phyloP scores from a whole-genome alignment of 2,797 vertebrate genomes.

The Choloepus didactylus region DNA sequence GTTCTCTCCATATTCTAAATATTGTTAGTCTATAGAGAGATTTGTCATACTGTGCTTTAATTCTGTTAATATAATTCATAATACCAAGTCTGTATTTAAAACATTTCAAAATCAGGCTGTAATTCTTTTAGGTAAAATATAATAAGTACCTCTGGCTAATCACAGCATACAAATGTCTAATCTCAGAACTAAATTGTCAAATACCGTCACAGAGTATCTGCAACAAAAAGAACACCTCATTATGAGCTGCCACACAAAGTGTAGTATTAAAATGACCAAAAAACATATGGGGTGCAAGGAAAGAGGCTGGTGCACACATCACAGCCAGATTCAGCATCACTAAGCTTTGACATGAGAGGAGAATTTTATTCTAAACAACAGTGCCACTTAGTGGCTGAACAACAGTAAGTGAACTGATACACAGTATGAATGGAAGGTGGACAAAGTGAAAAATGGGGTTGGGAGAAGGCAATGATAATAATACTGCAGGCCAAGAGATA shows the following conservation, averaged over 20 bases:
- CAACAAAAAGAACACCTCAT: background rate
- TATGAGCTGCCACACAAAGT: background rate
- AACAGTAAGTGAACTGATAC: slow-evolving; percentile 66
- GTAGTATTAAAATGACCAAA: background rate
- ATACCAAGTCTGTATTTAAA: background rate
- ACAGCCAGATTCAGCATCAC: background rate
- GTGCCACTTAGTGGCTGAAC: slow-evolving; percentile 88
- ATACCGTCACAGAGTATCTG: background rate
- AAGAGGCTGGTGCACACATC: background rate
- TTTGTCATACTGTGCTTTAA: background rate
- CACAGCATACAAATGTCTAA: accelerated
- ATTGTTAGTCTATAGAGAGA: background rate
- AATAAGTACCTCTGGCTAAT: background rate
- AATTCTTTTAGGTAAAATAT: slow-evolving; percentile 44
- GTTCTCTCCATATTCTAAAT: slow-evolving; percentile 48
- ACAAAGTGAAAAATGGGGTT: slow-evolving; percentile 44
- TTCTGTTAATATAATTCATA: slow-evolving; percentile 51
- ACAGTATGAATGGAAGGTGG: slow-evolving; percentile 62
- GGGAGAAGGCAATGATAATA: slow-evolving; percentile 42
- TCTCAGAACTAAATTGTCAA: slow-evolving; percentile 40
- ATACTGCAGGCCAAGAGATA: background rate
- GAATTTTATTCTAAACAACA: slow-evolving; percentile 84
- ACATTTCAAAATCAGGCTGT: slow-evolving; percentile 41
- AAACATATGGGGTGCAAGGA: background rate
- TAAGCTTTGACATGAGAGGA: background rate